These are phyloP conservation scores for Arge pagana DNA, from an alignment of 2,888 invertebrate species.

Conservation along the genomic window DNA sequence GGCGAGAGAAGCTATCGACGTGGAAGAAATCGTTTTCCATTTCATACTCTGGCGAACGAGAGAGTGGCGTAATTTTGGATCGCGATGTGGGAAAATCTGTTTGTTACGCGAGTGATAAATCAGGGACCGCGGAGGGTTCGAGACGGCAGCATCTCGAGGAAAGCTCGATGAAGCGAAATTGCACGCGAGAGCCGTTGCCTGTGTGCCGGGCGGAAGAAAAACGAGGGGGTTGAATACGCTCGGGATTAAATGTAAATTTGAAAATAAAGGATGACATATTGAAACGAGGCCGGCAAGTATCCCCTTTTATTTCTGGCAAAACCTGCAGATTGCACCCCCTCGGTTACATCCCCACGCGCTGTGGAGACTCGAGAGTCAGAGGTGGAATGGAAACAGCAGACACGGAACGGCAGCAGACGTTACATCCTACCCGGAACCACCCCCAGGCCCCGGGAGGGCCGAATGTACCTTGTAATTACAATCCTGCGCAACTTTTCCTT, in stretches of 20 bases:
- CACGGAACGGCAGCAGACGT: conserved; percentile 30
- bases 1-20: too few species aligned
- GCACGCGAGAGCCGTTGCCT: too few species aligned
- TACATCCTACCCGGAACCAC: conserved; percentile 33
- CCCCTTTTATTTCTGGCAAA: conserved; percentile 29
- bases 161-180: too few species aligned
- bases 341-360: conserved; percentile 15
- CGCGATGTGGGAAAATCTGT: too few species aligned
- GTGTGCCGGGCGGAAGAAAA: conserved; percentile 26
- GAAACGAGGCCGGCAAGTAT: conserved; percentile 46
- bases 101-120: too few species aligned
- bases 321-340: conserved; percentile 21
- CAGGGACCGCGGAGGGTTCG: too few species aligned
- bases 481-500: conserved; percentile 36
- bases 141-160: too few species aligned
- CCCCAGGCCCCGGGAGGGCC: conserved; percentile 38
- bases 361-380: conserved; percentile 12
- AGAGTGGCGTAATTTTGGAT: too few species aligned
- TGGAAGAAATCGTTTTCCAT: too few species aligned
- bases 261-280: conserved; percentile 56
- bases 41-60: too few species aligned
- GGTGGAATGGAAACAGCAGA: conserved; percentile 26
- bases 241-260: conserved; percentile 57
- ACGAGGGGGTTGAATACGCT: conserved; percentile 30
- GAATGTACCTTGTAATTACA: conserved; percentile 55